Conservation (phyloP, 2,888 invertebrate species). For the Hyposoter dolosus region DNA sequence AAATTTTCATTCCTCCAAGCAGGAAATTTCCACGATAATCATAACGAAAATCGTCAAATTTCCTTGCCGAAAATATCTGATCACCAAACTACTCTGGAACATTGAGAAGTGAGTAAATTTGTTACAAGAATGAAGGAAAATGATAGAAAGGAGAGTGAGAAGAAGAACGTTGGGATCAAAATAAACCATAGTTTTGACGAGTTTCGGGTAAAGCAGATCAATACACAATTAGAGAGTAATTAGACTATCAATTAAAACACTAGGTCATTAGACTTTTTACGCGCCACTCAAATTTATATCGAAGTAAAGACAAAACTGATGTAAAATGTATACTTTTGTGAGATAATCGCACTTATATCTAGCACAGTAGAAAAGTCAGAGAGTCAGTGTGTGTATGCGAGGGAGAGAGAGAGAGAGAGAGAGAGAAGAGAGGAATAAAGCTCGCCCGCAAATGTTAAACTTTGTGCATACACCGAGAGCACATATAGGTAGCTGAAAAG, state of each 20-base stretch:
- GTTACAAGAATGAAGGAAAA: conserved; percentile 5
- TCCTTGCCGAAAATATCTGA: not conserved
- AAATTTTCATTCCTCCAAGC: not conserved
- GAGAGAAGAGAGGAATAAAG: conserved; percentile 6
- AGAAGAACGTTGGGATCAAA: conserved; percentile 3
- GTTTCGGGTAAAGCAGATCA: conserved; percentile 77
- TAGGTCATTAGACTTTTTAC: conserved; percentile 52
- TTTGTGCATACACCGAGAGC: conserved; percentile 60
- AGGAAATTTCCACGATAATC: conserved; percentile 4
- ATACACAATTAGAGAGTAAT: conserved; percentile 79
- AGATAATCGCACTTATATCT: conserved; percentile 29
- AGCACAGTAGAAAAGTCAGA: not conserved
- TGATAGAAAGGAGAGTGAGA: conserved; percentile 2
- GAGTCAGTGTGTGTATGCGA: not conserved
- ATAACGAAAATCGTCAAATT: not conserved
- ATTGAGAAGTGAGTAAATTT: conserved; percentile 19
- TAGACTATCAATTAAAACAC: conserved; percentile 76
- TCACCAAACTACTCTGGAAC: conserved; percentile 3
- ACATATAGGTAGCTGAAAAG: conserved; percentile 58
- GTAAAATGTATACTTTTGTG: conserved; percentile 20
- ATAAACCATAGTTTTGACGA: conserved; percentile 72
- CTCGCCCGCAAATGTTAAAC: conserved; percentile 50
- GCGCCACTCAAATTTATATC: conserved; percentile 26
- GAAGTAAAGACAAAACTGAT: conserved; percentile 34
- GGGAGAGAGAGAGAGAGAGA: not conserved